Evolutionary conservation across 2,113 vertebrate species (phyloP), one percentile per base, ranked within the genome.

Genomic region (Serilophus lunatus): DNA sequence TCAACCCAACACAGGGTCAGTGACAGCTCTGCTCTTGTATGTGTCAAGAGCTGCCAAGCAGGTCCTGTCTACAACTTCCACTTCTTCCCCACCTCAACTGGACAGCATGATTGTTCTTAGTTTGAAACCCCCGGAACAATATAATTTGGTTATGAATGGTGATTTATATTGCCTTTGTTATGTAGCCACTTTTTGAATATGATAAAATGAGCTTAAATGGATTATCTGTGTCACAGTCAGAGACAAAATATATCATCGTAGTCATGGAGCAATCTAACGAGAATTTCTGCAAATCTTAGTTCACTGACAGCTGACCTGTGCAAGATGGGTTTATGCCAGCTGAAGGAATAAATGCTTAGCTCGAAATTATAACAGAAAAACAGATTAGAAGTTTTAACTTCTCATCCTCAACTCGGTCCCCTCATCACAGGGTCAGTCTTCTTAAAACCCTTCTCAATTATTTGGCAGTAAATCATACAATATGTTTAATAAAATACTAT

Each of bases 31-130:
- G 33, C 26, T 63, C 31, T 64, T 0, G 0, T 24, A 18, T 5
- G 12, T 20, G 31, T 24, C 64, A 72, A 8, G 7, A 61, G n/a
- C 53, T 71, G 35, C 28, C 31, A 24, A n/a, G 15, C 10, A 15
- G 44, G 23, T 38, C 23, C 12, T 36, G 9, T 28, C 47, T 75
- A 26, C 19, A n/a, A 7, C 57, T 53, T 17, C 10, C 9, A 10
- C 8, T 20, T n/a, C 45, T 56, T 50, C 28, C 28, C 25, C 3
- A 2, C 7, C 1, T 2, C 0, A 0, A 10, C 65, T 42, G 19
- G 28, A 26, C 40, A 90, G 40, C 26, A 56, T 2, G 7, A 25
- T 90, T n/a, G 28, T 44, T 51, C 24, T 66, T 29, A 68, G 24
- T 23, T 71, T 71, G 44, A 84, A 44, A 23, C 6, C 13, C 10